A percentile compares a stretch with the other conserved stretches of the same genome.
Conservation (phyloP, 1,140 invertebrate species). For the Artemia franciscana region DNA sequence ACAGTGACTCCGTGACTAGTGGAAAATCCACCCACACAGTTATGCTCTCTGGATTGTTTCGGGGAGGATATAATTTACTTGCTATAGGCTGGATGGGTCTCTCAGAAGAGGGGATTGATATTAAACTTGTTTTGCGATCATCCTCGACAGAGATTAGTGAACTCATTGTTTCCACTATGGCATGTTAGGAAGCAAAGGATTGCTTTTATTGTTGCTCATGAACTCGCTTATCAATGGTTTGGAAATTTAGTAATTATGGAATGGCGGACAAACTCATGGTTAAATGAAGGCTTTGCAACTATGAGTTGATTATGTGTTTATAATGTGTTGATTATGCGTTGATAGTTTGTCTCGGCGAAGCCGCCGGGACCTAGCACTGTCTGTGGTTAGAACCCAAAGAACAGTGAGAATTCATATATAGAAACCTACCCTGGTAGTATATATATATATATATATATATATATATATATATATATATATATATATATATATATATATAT, state of each 20-base stretch:
- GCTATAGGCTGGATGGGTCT: constrained; percentile 59
- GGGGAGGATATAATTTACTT: constrained; percentile 68
- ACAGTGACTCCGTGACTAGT: constrained; percentile 58
- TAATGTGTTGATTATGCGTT: too few species aligned
- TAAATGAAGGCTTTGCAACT: constrained; percentile 26
- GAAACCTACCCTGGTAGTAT: too few species aligned
- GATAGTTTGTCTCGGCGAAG: too few species aligned
- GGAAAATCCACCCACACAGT: constrained; percentile 61
- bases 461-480: too few species aligned
- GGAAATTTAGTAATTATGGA: constrained; percentile 19
- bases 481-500: too few species aligned
- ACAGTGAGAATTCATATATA: too few species aligned
- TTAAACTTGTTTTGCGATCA: constrained; percentile 39
- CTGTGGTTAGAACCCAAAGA: too few species aligned
- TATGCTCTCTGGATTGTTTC: constrained; percentile 52
- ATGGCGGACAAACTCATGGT: constrained; percentile 29
- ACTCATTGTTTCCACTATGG: constrained; percentile 56
- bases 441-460: too few species aligned
- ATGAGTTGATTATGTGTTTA: too few species aligned
- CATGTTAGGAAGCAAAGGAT: constrained; percentile 21
- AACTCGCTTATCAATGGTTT: constrained; percentile 22
- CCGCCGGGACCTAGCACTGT: too few species aligned
- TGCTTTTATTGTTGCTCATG: constrained; percentile 17
- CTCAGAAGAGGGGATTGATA: constrained; percentile 45
- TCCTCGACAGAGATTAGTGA: constrained; percentile 38